These are phyloP conservation scores for Mantis religiosa DNA, from an alignment of 2,888 invertebrate genomes.

Conservation along the genomic window DNA sequence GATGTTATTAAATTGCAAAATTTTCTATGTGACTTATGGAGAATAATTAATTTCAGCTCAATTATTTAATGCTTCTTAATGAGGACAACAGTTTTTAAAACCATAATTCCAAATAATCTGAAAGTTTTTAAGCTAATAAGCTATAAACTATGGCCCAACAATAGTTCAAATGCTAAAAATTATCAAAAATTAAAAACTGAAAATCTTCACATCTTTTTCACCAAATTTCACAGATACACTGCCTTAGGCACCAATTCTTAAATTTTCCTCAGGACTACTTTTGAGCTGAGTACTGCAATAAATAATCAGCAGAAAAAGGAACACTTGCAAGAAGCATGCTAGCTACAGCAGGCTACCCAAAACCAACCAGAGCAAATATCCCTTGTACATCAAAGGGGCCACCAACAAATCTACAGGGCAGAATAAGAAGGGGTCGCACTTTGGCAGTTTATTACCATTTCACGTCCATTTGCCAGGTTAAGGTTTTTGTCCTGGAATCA, in stretches of 20 bases:
- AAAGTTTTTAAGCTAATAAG: too few relatives aligned
- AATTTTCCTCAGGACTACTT: background rate
- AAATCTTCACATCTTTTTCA: too few relatives aligned
- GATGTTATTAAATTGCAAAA: too few relatives aligned
- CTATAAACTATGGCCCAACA: too few relatives aligned
- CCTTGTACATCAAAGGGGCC: background rate
- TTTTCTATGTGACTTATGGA: too few relatives aligned
- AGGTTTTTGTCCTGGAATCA: constrained; percentile 81
- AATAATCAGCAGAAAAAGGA: background rate
- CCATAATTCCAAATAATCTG: too few relatives aligned
- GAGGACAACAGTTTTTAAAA: too few relatives aligned
- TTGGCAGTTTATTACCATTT: constrained; percentile 63
- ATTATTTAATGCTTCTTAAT: too few relatives aligned
- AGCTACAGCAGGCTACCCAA: background rate
- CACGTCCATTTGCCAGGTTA: constrained; percentile 79
- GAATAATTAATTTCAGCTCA: too few relatives aligned
- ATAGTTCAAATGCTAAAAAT: too few relatives aligned
- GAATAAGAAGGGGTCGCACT: background rate
- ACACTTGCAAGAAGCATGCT: constrained; percentile 2
- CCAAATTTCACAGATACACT: too few relatives aligned
- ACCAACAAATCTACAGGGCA: background rate
- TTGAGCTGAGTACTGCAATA: background rate
- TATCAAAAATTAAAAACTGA: too few relatives aligned
- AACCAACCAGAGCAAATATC: background rate
- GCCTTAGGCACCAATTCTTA: background rate